Base-by-base conservation (phyloP, 2,113 vertebrate species). In the Rhynchomys soricoides region DNA sequence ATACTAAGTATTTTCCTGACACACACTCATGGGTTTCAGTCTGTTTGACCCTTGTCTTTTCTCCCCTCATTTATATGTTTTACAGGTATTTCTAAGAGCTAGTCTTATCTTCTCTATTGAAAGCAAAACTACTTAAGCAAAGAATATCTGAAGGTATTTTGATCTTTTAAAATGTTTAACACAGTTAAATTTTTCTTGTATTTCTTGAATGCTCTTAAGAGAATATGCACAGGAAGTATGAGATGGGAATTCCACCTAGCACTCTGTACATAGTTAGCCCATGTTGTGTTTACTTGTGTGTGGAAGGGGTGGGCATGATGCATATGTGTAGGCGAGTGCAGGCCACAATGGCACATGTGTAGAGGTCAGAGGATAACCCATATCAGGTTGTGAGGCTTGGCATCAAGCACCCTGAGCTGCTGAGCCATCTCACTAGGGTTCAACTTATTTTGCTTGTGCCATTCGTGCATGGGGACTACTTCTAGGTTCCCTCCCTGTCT, bases 111-210 rank as follows among this genome's bases (percentile, higher is more conserved):
- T 97, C 40, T 85, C 52, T 87, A 81, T 48, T 94, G 24, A 94
- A 78, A 88, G 12, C 73, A 66, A 93, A 83, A 66, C 43, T 83
- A 94, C 68, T 90, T 92, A 92, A 78, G 55, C 9, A 52, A 73
- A 52, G 2, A 78, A n/a, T 92, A 59, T 62, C 4, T 62, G 21
- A 70, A 12, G 13, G 21, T 89, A n/a, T 74, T 50, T 89, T 62
- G 86, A 2, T 89, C 26, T 93, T 92, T 89, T 57, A 78, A 92
- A 94, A 93, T 87, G 37, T 13, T 78, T 96, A 26, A 78, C 45
- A 74, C 55, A 83, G 37, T 21, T 88, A 81, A 59, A 8, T 88
- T 37, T 71, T 37, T n/a, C 43, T 31, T 34, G 43, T 15, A 83
- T 83, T 90, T 92, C 48, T 86, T 95, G 6, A 78, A 22, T 94